These are phyloP conservation scores for Hypena proboscidalis DNA, from an alignment of 2,888 invertebrate genomes.

Conservation along the genomic window DNA sequence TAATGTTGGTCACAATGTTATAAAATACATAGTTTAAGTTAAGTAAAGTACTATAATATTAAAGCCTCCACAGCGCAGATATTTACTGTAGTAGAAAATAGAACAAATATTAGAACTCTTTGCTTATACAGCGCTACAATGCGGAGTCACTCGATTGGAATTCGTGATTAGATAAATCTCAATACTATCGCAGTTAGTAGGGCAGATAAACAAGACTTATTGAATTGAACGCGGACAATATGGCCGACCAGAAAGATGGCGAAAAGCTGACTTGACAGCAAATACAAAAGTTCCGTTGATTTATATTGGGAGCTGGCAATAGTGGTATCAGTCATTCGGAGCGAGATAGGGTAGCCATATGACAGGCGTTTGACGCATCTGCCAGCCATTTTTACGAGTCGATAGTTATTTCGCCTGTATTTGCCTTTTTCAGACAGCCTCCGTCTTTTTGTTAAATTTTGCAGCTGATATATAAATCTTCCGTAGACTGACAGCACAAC, in stretches of 20 bases:
- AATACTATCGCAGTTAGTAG: constrained; percentile 16
- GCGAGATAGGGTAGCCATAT: too few species aligned
- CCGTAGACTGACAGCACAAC: too few species aligned
- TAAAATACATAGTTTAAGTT: too few species aligned
- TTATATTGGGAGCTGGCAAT: constrained; percentile 38
- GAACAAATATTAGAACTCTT: constrained; percentile 19
- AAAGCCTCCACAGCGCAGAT: too few species aligned
- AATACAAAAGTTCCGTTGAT: constrained; percentile 41
- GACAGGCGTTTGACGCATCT: too few species aligned
- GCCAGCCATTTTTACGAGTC: too few species aligned
- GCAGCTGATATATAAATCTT: too few species aligned
- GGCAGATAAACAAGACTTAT: constrained; percentile 42
- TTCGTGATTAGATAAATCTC: constrained; percentile 42
- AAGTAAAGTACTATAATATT: too few species aligned
- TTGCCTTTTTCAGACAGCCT: too few species aligned
- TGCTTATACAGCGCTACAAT: constrained; percentile 30
- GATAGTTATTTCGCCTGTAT: too few species aligned
- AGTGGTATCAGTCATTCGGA: constrained; percentile 19
- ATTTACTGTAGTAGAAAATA: constrained; percentile 21
- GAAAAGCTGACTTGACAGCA: constrained; percentile 28
- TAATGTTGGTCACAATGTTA: too few species aligned
- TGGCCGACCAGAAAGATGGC: constrained; percentile 22
- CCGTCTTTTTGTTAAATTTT: too few species aligned
- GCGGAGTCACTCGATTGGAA: constrained; percentile 34
- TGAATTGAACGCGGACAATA: constrained; percentile 39